These are phyloP conservation scores for Drosophila albomicans DNA, from an alignment of 1,140 invertebrate genomes.

Conservation along the genomic window DNA sequence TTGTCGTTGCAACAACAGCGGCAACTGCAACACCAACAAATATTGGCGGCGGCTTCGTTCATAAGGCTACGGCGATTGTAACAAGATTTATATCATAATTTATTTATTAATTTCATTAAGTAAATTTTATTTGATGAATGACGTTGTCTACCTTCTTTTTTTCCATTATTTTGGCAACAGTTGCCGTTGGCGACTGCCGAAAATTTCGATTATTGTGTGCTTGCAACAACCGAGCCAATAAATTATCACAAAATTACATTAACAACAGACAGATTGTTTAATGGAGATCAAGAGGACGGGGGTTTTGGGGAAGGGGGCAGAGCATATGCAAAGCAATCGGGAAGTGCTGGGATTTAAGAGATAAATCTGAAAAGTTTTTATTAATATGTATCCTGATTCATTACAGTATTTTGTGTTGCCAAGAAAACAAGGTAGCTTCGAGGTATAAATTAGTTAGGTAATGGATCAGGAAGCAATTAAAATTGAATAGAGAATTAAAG, in stretches of 20 bases:
- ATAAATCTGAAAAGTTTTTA: conserved; percentile 1
- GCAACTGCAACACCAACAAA: conserved; percentile 47
- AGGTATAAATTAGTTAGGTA: no score
- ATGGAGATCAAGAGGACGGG: conserved; percentile 10
- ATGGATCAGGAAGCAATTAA: no score
- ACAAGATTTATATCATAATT: conserved; percentile 82
- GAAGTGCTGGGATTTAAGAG: conserved; percentile 4
- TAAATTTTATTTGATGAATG: conserved; percentile 80
- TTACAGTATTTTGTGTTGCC: neutral
- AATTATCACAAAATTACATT: conserved; percentile 57
- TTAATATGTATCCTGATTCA: neutral
- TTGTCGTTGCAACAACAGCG: conserved; percentile 32
- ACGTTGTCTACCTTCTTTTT: conserved; percentile 60
- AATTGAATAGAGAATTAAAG: no score
- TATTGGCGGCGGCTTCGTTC: conserved; percentile 44
- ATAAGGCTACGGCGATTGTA: conserved; percentile 47
- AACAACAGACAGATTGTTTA: conserved; percentile 40
- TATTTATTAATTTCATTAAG: conserved; percentile 84
- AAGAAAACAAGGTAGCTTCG: neutral
- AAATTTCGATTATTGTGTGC: conserved; percentile 66
- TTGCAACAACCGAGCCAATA: conserved; percentile 53
- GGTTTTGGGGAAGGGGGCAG: neutral
- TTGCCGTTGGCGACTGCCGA: conserved; percentile 55
- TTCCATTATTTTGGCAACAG: conserved; percentile 47
- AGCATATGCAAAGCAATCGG: conserved; percentile 13